Base-by-base conservation (phyloP, 2,113 vertebrate genomes). In the Solea solea region DNA sequence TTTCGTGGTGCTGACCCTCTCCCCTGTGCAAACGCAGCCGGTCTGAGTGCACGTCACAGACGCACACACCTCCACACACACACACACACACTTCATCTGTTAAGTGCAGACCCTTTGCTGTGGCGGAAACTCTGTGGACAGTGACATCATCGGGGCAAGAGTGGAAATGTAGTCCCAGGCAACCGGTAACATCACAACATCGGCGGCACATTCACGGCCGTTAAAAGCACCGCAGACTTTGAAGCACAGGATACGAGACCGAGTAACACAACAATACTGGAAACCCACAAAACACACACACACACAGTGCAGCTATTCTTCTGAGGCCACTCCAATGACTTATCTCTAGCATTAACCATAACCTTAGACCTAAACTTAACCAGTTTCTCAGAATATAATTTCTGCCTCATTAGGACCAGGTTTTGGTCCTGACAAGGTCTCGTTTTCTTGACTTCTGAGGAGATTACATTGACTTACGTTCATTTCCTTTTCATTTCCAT, bases 131-230 rank as follows among this genome's bases (percentile, higher is more conserved):
- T 78, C 76, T 82, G 70, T 4, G 72, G 75, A 69, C 65, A 25
- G 40, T 86, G 84, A 91, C 82, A 82, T 88, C 84, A 90, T 82
- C 74, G 81, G 81, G 66, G 73, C 59, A 40, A 44, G 62, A 75
- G 60, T 61, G 76, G 83, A 87, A 79, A 77, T 76, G 74, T 51
- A 55, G 69, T 55, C 70, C 78, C 0, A 1, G 61, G 72, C 65
- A 78, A 77, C 16, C 0, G 58, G 34, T 27, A 80, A 63, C 69
- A 78, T 81, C 75, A 65, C 25, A 76, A 63, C 58, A 78, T 42
- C 48, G 34, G 28, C 0, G 28, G 25, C 55, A 49, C 15, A 1
- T 44, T 54, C 50, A 70, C 69, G 60, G 66, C 65, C 48, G 78
- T 44, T 67, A 52, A 49, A 52, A 52, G 54, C 9, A 61, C 54